phyloP scores from a whole-genome alignment of 1,140 invertebrate genomes.

The Drosophila bipectinata region DNA sequence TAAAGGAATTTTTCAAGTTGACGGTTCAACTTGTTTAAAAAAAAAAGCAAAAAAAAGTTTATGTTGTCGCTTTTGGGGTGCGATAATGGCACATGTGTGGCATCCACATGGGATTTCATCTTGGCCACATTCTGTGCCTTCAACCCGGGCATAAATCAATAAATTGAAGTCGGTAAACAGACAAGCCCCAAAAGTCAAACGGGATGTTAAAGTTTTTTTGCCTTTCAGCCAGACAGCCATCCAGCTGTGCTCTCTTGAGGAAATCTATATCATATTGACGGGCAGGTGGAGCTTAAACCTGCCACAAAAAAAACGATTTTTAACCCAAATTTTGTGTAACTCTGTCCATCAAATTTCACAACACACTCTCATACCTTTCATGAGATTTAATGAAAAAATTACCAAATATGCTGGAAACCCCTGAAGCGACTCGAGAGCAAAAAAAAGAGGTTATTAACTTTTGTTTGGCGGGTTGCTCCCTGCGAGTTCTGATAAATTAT shows the following conservation, averaged over 20 bases:
- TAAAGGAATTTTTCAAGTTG: conserved; percentile 60
- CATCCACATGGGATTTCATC: conserved; percentile 63
- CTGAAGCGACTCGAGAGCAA: conserved; percentile 23
- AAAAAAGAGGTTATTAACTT: conserved; percentile 68
- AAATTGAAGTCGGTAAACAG: conserved; percentile 45
- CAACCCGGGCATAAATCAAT: conserved; percentile 69
- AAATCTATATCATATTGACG: conserved; percentile 31
- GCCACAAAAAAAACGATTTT: conserved; percentile 21
- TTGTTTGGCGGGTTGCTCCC: conserved; percentile 22
- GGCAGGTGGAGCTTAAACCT: conserved; percentile 5
- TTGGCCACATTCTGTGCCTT: conserved; percentile 50
- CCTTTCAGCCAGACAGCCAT: conserved; percentile 29
- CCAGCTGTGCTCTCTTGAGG: conserved; percentile 7
- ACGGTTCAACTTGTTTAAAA: conserved; percentile 14
- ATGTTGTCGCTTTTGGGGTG: conserved; percentile 29
- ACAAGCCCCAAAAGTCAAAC: conserved; percentile 10
- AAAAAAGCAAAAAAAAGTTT: conserved; percentile 23
- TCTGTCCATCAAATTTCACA: conserved; percentile 1
- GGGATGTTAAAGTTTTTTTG: conserved; percentile 38
- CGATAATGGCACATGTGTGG: conserved; percentile 75
- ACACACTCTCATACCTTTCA: conserved; percentile 14
- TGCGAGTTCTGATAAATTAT: conserved; percentile 64
- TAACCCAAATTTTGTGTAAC: conserved; percentile 2
- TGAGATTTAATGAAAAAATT: conserved; percentile 48
- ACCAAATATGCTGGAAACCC: conserved; percentile 33